Evolutionary conservation across 2,113 vertebrate species (phyloP).

Genomic region (Phylloscopus trochiloides): DNA sequence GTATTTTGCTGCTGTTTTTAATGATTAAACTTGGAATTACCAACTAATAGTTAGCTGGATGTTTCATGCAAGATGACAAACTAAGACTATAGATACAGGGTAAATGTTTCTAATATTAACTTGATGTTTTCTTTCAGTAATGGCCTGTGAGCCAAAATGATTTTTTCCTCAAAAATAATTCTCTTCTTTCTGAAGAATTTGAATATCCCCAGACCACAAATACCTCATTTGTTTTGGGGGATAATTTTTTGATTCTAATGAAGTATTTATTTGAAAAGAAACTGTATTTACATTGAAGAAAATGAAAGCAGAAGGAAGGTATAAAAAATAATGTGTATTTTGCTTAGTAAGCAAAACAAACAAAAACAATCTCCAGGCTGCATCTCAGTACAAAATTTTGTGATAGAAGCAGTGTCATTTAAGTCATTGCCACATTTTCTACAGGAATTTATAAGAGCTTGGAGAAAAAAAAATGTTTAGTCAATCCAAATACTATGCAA

Average conservation of each 20-base stretch:
- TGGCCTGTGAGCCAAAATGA: neutral
- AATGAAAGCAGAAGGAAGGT: neutral
- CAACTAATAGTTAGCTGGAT: neutral
- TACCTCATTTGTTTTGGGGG: neutral
- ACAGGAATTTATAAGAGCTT: neutral
- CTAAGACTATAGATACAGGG: neutral
- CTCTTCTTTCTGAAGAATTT: neutral
- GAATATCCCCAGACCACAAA: neutral
- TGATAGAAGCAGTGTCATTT: too few species aligned
- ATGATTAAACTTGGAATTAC: neutral
- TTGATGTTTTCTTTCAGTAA: neutral
- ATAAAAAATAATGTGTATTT: rapidly evolving
- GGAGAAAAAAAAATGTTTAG: neutral
- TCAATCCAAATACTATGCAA: neutral
- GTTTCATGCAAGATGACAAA: neutral
- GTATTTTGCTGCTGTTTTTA: neutral
- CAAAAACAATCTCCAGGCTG: neutral
- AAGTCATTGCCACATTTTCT: neutral
- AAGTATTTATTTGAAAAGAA: neutral
- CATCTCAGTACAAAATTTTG: neutral
- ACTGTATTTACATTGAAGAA: neutral
- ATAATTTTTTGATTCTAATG: neutral
- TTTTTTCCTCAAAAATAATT: neutral
- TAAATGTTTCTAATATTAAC: neutral
- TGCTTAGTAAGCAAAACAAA: neutral